Evolutionary conservation across 2,797 vertebrate species (phyloP), one percentile per base, ranked within the genome.

Genomic region (Percopsis omiscomaycus): DNA sequence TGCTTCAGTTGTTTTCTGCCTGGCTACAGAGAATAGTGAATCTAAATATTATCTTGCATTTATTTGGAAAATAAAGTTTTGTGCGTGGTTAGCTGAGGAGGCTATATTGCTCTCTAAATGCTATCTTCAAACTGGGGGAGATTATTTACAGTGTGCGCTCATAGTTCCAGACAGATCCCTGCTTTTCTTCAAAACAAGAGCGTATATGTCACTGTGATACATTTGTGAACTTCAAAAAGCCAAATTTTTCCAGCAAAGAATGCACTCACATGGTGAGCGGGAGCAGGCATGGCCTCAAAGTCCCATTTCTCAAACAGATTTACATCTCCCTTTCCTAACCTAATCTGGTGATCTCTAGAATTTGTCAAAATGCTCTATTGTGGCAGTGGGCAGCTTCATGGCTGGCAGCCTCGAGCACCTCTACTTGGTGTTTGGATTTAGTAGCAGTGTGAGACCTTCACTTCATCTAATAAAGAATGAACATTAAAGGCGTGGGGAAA

Each of bases 381-480:
- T 55, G 62, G 63, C 4, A 4, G 60, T 48, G 13, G 66, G 2
- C 3, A 55, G 47, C 62, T 15, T 63, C 69, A 47, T 5, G 69
- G 71, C 75, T 74, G 11, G 64, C 49, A 27, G 55, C 55, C 10
- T 9, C 14, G 52, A 68, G 32, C 46, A 59, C 62, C 47, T 56
- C 22, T 37, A 51, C 59, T 71, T n/a, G 49, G 48, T 13, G 30
- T 79, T 74, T 79, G 71, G 47, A 76, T 75, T 47, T 73, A 78
- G 55, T 77, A 88, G 73, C 75, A 83, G 84, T 79, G 70, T 70
- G 58, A 49, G 46, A 61, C 64, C 81, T 64, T 78, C 65, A 62
- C 58, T 57, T 3, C 71, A 69, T 84, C 62, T 69, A 71, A 32
- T 73, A 56, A 69, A 46, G 54, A 66, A 63, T 51, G 30, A 71